Conservation (phyloP, 1,140 invertebrate genomes). For the Anastrepha ludens region DNA sequence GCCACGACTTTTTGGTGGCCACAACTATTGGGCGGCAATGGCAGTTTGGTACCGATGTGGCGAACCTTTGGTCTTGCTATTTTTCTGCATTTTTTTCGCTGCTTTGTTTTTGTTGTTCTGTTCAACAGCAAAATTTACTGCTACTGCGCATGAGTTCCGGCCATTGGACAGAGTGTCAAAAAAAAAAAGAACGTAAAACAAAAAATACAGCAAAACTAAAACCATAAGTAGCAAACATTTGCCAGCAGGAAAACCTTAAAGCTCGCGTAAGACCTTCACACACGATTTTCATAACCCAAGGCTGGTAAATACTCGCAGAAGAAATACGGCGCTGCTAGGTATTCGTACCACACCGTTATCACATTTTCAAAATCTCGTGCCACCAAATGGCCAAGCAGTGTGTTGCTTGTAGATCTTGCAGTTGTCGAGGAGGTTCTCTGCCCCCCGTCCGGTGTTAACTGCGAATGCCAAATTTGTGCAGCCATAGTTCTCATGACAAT, state of each 20-base stretch:
- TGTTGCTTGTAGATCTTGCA: not conserved
- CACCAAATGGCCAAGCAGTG: constrained; percentile 20
- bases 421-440: not conserved
- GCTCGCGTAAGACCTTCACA: constrained; percentile 47
- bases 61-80: not conserved
- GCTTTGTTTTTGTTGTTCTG: too few relatives aligned
- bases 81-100: not conserved
- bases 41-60: not conserved
- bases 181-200: constrained; percentile 18
- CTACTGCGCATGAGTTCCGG: not conserved
- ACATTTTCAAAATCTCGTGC: constrained; percentile 24
- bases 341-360: constrained; percentile 35
- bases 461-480: not conserved
- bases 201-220: not conserved
- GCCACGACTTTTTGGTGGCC: not conserved
- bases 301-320: constrained; percentile 1
- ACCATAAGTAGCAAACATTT: too few relatives aligned
- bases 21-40: not conserved
- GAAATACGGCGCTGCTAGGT: constrained; percentile 23
- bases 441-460: not conserved
- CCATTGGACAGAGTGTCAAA: not conserved
- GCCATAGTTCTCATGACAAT: not conserved
- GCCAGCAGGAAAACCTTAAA: not conserved
- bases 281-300: constrained; percentile 25
- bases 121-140: not conserved